Evolutionary conservation across 1,140 invertebrate genomes (phyloP).

Genomic region (Drosophila varians): DNA sequence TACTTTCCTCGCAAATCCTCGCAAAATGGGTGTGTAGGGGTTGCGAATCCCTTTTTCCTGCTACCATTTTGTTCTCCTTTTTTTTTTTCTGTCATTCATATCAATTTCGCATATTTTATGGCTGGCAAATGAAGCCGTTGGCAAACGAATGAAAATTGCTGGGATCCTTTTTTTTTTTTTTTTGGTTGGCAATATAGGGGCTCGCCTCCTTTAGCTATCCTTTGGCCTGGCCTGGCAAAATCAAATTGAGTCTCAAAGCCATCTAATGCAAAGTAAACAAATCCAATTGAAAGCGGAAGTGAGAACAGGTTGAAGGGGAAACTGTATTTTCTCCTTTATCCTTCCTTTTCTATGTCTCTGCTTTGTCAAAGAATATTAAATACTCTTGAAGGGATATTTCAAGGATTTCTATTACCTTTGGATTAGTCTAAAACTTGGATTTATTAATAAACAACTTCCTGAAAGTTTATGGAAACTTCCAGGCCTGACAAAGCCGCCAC

Average conservation of each 20-base stretch:
- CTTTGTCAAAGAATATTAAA: too few species aligned
- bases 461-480: too few species aligned
- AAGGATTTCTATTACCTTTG: too few species aligned
- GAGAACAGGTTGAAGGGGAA: conserved; percentile 14
- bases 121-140: conserved; percentile 29
- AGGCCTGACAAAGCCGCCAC: too few species aligned
- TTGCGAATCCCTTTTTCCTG: conserved; percentile 21
- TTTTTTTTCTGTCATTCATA: conserved; percentile 36
- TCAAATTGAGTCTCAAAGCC: conserved; percentile 23
- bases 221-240: background rate
- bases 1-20: conserved; percentile 2
- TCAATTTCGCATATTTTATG: conserved; percentile 65
- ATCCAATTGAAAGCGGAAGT: conserved; percentile 36
- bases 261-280: conserved; percentile 28
- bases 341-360: background rate
- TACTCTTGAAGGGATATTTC: too few species aligned
- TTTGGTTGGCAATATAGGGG: conserved; percentile 18
- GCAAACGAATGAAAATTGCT: conserved; percentile 22
- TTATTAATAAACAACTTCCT: too few species aligned
- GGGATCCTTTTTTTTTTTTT: too few species aligned
- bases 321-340: too few species aligned
- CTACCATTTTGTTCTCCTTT: background rate
- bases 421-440: too few species aligned
- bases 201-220: background rate
- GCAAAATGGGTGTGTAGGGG: background rate